A percentile compares a stretch with the other conserved stretches of the same genome.
phyloP scores from a whole-genome alignment of 2,113 vertebrate species.

The Alces alces region DNA sequence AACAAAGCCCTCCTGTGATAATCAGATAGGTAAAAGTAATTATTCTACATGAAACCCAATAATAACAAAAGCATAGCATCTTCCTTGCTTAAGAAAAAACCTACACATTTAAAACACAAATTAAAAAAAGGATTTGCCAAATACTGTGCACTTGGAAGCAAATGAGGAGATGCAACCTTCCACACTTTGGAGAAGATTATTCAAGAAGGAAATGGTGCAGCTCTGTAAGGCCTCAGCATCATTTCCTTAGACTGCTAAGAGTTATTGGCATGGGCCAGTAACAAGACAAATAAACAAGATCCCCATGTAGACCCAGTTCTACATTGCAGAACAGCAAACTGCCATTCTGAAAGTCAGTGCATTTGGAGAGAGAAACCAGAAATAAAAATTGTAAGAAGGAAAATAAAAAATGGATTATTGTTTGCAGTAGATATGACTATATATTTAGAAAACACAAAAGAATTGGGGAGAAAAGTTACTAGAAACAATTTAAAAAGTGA shows the following conservation, averaged over 20 bases:
- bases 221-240: not conserved
- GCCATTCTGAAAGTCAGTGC: not conserved
- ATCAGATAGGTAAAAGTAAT: not conserved
- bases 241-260: not conserved
- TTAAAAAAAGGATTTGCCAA: conserved; percentile 6
- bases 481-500: not conserved
- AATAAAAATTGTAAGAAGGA: not conserved
- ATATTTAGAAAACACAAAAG: not conserved
- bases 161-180: not conserved
- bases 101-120: not conserved
- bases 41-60: not conserved
- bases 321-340: not conserved
- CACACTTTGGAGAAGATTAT: not conserved
- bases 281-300: not conserved
- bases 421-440: not conserved
- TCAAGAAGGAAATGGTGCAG: not conserved
- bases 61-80: not conserved
- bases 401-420: not conserved
- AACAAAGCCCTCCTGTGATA: not conserved
- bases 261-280: not conserved
- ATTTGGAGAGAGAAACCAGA: not conserved
- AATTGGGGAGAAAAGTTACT: not conserved
- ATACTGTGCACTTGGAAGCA: not conserved
- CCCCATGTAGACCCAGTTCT: not conserved
- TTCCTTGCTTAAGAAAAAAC: not conserved